A percentile compares a stretch with the other conserved stretches of the same genome.
These are phyloP conservation scores for Piprites chloris DNA, from an alignment of 2,113 vertebrate species.

Conservation along the genomic window DNA sequence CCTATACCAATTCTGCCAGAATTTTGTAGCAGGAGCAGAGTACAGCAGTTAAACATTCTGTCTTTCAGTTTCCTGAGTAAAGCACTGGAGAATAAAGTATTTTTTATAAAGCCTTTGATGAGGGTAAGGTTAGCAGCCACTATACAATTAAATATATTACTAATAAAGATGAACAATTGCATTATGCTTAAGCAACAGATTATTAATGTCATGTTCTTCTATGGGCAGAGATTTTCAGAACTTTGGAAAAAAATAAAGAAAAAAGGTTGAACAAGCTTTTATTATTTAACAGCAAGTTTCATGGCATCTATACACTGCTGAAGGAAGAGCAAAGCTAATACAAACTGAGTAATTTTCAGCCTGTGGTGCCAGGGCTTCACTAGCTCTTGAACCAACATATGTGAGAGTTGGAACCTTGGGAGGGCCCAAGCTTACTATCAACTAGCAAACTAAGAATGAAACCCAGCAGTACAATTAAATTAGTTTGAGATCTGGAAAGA, in stretches of 20 bases:
- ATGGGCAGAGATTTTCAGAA: background rate
- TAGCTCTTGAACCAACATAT: background rate
- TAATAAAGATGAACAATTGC: background rate
- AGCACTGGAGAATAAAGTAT: background rate
- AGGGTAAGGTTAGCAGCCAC: background rate
- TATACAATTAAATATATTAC: background rate
- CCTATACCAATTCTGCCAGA: fast-evolving
- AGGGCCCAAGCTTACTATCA: background rate
- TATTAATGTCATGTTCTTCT: background rate
- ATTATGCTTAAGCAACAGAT: background rate
- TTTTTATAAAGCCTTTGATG: background rate
- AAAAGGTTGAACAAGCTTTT: background rate
- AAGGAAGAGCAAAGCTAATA: background rate
- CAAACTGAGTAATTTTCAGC: background rate
- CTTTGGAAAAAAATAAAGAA: background rate
- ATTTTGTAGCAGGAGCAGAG: background rate
- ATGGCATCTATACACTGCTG: background rate
- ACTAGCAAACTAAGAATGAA: background rate
- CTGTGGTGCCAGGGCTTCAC: background rate
- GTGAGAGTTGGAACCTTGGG: background rate
- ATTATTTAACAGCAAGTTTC: background rate
- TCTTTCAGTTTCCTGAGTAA: background rate
- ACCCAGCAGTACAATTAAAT: background rate
- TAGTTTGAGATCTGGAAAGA: background rate
- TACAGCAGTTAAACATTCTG: background rate